These are phyloP conservation scores for Dendropsophus ebraccatus DNA, from an alignment of 2,113 vertebrate species.

Conservation along the genomic window DNA sequence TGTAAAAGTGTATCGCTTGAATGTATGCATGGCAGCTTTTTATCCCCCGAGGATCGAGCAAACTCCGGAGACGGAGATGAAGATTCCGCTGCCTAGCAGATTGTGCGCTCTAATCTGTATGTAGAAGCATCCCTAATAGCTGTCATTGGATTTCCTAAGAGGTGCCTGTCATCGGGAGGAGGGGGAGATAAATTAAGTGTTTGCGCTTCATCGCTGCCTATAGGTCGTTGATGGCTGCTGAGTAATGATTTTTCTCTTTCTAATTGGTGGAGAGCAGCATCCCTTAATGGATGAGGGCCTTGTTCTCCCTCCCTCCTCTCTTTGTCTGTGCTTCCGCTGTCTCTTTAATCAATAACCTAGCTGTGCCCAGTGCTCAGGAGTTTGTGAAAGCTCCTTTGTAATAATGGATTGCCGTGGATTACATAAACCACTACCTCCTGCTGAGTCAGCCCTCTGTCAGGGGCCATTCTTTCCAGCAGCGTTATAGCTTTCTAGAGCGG, in stretches of 20 bases:
- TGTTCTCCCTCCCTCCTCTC: constrained; percentile 63
- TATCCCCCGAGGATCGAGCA: constrained; percentile 40
- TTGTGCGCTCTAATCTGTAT: constrained; percentile 71
- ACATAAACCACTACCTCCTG: constrained; percentile 68
- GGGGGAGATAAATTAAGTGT: constrained; percentile 70
- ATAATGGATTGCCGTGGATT: constrained; percentile 75
- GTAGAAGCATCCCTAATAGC: constrained; percentile 80
- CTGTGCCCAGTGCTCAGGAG: constrained; percentile 74
- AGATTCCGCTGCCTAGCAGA: constrained; percentile 79
- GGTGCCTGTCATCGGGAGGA: constrained; percentile 66
- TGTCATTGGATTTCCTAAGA: constrained; percentile 77
- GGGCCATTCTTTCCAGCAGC: constrained; percentile 61
- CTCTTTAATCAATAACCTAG: constrained; percentile 82
- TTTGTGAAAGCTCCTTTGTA: constrained; percentile 80
- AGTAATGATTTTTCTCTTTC: constrained; percentile 81
- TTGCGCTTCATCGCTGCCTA: constrained; percentile 72
- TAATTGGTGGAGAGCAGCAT: constrained; percentile 82
- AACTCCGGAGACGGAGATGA: constrained; percentile 67
- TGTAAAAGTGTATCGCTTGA: constrained; percentile 20
- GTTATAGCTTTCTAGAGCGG: constrained; percentile 63
- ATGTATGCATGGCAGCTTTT: constrained; percentile 47
- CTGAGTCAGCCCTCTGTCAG: constrained; percentile 70
- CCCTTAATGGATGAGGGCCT: constrained; percentile 82
- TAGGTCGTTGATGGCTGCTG: constrained; percentile 80
- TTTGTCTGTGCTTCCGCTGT: constrained; percentile 73